Evolutionary conservation across 2,888 invertebrate genomes (phyloP), one percentile per base, ranked within the genome.

Genomic region (Rotaria magnacalcarata): DNA sequence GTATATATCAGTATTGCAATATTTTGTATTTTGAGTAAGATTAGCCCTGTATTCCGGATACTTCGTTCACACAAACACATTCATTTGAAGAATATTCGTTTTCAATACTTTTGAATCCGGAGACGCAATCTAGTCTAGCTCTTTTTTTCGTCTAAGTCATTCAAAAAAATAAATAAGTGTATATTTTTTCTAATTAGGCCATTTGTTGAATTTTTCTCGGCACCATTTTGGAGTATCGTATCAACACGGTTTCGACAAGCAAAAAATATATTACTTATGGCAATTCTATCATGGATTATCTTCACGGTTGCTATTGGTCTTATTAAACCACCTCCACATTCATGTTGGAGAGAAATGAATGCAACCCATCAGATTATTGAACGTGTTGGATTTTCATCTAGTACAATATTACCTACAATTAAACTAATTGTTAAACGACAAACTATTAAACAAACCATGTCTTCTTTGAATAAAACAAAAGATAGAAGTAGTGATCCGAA

Each of bases 151-250:
- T 50, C 4, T 52, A 52, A 11, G 7, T 52, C 11, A 52, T 11
- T 52, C 8, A 52, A 52, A 52, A 8, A 52, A 14, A 52, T 14
- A 11, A 14, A 27, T 14, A 41, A 41, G 34, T 16, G 5, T 19
- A 19, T 34, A 16, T 34, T 19, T 34, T 67, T 34, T n/a, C 34
- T 47, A 24, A 2, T 80, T 58, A 86, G 84, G 87, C 98, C 98
- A 2, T 96, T 99, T 91, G 95, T 99, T 85, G 98, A 99, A 92
- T 97, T 98, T 91, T 93, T 97, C 86, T 95, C 96, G 86, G 97
- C 96, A 1, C 99, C 98, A 0, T 97, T 99, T 91, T 99, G 98
- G 98, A 96, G 96, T 85, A 95, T 95, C 86, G 93, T 97, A 89
- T 97, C 97, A 47, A 97, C 98, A 90, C 93, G 94, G 92, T 94